A percentile compares a stretch with the other conserved stretches of the same genome.
Evolutionary conservation across 2,888 invertebrate genomes (phyloP).

Genomic region (Reticulitermes lucifugus): DNA sequence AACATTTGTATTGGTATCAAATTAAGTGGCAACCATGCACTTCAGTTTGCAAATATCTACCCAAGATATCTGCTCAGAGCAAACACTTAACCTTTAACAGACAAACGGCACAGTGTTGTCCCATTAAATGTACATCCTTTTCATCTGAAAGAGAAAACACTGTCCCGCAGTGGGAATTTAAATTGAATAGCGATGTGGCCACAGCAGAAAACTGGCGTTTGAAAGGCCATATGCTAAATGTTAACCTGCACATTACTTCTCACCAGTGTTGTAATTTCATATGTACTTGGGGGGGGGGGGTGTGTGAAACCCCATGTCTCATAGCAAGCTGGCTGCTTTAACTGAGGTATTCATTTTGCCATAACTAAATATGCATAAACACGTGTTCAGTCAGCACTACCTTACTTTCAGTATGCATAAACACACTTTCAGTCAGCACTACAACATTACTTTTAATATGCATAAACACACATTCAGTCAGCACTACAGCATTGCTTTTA

Average conservation of each 20-base stretch:
- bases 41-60: background rate
- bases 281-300: background rate
- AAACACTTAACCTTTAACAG: background rate
- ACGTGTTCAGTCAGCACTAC: background rate
- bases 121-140: too few species aligned
- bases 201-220: too few species aligned
- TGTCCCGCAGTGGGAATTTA: too few species aligned
- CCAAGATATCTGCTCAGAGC: background rate
- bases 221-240: background rate
- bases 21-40: background rate
- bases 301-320: background rate
- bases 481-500: too few species aligned
- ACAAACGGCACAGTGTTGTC: too few species aligned
- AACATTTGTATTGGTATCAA: background rate
- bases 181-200: too few species aligned
- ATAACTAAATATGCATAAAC: background rate
- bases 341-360: background rate
- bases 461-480: too few species aligned
- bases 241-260: background rate
- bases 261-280: background rate
- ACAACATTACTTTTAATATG: too few species aligned
- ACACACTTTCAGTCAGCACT: too few species aligned
- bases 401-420: too few species aligned
- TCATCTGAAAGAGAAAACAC: too few species aligned
- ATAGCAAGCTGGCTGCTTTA: background rate